Percentiles rank a stretch among this genome's conserved stretches.
Evolutionary conservation across 2,888 invertebrate species (phyloP).

Genomic region (Crepidodera aurea): DNA sequence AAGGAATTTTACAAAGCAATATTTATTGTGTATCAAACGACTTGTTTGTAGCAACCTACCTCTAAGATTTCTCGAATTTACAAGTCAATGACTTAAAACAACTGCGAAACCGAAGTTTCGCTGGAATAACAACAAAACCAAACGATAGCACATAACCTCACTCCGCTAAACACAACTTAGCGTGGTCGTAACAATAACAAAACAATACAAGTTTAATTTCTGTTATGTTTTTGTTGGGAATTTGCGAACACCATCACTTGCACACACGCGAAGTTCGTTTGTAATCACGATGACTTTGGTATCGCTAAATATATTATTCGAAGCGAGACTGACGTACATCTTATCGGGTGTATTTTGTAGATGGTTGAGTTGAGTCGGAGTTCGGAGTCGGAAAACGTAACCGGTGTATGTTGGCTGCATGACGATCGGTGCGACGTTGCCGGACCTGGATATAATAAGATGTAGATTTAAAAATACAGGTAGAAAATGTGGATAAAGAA

Average conservation of each 20-base stretch:
- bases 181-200: neutral
- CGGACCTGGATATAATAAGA: no score
- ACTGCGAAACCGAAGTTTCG: neutral
- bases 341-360: neutral
- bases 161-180: neutral
- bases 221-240: slow-evolving; percentile 5
- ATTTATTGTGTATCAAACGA: no score
- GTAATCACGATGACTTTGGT: neutral
- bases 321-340: no score
- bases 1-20: no score
- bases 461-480: no score
- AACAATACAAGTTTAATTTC: neutral
- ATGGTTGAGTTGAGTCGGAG: neutral
- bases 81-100: neutral
- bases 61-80: neutral
- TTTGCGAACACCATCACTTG: slow-evolving; percentile 1
- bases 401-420: neutral
- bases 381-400: neutral
- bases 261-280: slow-evolving; percentile 3
- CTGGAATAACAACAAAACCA: neutral
- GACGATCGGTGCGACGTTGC: neutral
- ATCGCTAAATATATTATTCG: slow-evolving; percentile 4
- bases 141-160: slow-evolving; percentile 9
- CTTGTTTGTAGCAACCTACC: neutral
- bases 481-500: no score